These are phyloP conservation scores for Anadara kagoshimensis DNA, from an alignment of 1,140 invertebrate genomes.

Conservation along the genomic window DNA sequence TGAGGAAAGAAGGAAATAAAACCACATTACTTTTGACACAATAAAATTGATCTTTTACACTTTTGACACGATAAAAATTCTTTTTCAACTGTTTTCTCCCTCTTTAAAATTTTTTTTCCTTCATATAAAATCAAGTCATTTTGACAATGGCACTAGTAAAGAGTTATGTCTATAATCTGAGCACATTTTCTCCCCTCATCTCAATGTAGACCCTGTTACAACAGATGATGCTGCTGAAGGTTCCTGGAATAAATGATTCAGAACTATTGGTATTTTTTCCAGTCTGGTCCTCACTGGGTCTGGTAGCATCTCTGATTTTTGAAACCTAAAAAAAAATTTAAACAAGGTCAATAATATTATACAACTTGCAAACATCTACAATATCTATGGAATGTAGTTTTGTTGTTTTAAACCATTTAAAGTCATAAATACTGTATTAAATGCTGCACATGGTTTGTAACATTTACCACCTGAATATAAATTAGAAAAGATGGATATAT, in stretches of 20 bases:
- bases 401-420: background rate
- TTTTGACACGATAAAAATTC: slow-evolving; percentile 13
- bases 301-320: slow-evolving; percentile 62
- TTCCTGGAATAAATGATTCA: slow-evolving; percentile 59
- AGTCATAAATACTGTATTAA: no score
- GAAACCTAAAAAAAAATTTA: slow-evolving; percentile 52
- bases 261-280: slow-evolving; percentile 61
- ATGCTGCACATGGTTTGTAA: no score
- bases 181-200: no score
- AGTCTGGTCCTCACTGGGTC: slow-evolving; percentile 59
- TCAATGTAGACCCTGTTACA: background rate
- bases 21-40: slow-evolving; percentile 11
- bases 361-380: background rate
- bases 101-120: no score
- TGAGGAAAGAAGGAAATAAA: slow-evolving; percentile 7
- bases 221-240: slow-evolving; percentile 25
- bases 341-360: background rate
- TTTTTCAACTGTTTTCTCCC: background rate
- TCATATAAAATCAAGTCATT: no score
- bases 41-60: no score
- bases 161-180: no score
- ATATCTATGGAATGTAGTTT: background rate
- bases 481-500: no score
- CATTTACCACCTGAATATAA: no score
- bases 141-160: no score